Evolutionary conservation across 2,797 vertebrate genomes (phyloP).

Genomic region (Euphonia xanthogaster): DNA sequence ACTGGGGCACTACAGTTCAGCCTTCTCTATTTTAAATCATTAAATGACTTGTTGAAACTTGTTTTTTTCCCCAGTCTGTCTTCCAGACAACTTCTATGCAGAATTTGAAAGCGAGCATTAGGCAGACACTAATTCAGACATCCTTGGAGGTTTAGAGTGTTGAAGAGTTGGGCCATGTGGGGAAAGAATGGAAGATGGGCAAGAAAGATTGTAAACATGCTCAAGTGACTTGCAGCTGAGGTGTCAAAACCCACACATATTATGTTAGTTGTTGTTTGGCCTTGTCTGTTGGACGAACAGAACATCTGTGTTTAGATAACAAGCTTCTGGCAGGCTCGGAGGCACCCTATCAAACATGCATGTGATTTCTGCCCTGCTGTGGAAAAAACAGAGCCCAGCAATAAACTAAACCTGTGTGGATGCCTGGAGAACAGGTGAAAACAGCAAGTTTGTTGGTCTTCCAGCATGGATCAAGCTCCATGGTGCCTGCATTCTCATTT

Average conservation of each 20-base stretch:
- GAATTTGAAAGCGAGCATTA: background rate
- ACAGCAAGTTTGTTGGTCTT: background rate
- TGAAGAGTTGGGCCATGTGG: background rate
- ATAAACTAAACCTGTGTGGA: background rate
- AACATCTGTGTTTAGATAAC: background rate
- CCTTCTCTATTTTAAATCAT: background rate
- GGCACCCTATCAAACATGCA: background rate
- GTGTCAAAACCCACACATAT: background rate
- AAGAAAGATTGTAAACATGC: background rate
- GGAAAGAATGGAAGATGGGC: background rate
- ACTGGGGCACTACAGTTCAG: background rate
- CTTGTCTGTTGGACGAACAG: background rate
- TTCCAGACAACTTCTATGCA: background rate
- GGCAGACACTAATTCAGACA: background rate
- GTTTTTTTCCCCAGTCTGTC: background rate
- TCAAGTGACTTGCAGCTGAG: background rate
- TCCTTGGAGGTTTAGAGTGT: background rate
- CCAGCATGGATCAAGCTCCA: background rate
- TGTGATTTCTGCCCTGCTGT: background rate
- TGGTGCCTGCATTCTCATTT: background rate
- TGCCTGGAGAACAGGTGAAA: background rate
- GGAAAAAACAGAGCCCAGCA: background rate
- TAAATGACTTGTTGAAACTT: background rate
- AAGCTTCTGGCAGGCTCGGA: background rate
- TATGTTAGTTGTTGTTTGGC: background rate